Conservation (phyloP, 1,140 invertebrate species). For the Trachelipus rathkii region DNA sequence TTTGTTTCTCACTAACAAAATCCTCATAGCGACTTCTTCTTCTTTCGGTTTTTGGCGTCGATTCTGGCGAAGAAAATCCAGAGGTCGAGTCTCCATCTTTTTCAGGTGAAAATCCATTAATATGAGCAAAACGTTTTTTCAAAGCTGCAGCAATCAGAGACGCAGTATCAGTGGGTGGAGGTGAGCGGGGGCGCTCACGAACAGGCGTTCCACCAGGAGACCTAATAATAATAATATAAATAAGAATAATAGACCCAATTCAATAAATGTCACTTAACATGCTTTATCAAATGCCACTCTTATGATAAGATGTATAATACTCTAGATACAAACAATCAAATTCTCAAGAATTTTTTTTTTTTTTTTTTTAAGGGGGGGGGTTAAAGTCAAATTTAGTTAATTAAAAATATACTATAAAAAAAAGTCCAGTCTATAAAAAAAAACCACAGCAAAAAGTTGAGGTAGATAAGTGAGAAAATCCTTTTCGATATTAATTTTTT, state of each 20-base stretch:
- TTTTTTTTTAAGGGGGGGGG: no score
- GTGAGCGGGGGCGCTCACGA: conserved; percentile 28
- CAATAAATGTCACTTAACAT: neutral
- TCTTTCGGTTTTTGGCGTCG: conserved; percentile 21
- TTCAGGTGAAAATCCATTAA: conserved; percentile 32
- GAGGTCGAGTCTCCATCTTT: conserved; percentile 30
- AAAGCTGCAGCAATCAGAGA: conserved; percentile 39
- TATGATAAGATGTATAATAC: no score
- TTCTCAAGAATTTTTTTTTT: no score
- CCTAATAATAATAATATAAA: neutral
- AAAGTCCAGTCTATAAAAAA: no score
- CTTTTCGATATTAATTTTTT: no score
- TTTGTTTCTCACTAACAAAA: conserved; percentile 2
- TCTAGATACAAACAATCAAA: no score
- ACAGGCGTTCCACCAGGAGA: conserved; percentile 41
- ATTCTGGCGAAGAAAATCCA: conserved; percentile 36
- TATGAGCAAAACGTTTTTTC: conserved; percentile 39
- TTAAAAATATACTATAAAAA: no score
- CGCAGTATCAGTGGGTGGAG: conserved; percentile 27
- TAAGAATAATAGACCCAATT: neutral
- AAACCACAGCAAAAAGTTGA: no score
- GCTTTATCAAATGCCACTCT: no score
- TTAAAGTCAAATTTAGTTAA: no score
- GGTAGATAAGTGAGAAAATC: no score
- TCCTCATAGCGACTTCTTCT: neutral